Evolutionary conservation across 2,888 invertebrate genomes (phyloP).

Genomic region (Gerris lacustris): DNA sequence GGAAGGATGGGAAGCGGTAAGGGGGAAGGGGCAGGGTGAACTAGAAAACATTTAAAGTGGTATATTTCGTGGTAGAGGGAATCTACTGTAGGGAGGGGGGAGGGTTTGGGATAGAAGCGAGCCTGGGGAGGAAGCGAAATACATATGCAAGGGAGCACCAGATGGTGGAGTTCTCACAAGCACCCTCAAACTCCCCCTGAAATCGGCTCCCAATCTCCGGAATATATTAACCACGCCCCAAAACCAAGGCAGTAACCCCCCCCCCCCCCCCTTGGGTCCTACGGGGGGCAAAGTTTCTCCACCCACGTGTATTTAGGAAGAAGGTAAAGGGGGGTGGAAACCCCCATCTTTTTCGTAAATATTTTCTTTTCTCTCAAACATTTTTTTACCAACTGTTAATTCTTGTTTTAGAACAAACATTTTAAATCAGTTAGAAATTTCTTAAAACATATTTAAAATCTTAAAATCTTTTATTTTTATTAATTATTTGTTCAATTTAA

Average conservation of each 20-base stretch:
- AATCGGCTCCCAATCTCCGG: slow-evolving; percentile 5
- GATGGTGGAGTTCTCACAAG: background rate
- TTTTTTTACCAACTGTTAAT: too few species aligned
- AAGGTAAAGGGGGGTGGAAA: too few species aligned
- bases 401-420: too few species aligned
- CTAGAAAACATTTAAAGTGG: background rate
- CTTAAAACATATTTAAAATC: too few species aligned
- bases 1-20: background rate
- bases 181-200: background rate
- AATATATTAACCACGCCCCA: slow-evolving; percentile 3
- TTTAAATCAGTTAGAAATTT: too few species aligned
- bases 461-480: too few species aligned
- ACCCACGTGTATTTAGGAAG: background rate
- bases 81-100: background rate
- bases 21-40: background rate
- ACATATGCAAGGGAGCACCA: background rate
- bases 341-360: too few species aligned
- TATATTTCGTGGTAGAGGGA: background rate
- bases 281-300: background rate
- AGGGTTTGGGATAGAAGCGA: background rate
- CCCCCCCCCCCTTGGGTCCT: background rate
- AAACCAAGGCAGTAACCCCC: background rate
- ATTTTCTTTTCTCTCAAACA: too few species aligned
- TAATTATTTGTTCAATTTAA: too few species aligned
- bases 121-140: background rate